Conservation (phyloP, 2,797 vertebrate species). For the Hylomyscus alleni region DNA sequence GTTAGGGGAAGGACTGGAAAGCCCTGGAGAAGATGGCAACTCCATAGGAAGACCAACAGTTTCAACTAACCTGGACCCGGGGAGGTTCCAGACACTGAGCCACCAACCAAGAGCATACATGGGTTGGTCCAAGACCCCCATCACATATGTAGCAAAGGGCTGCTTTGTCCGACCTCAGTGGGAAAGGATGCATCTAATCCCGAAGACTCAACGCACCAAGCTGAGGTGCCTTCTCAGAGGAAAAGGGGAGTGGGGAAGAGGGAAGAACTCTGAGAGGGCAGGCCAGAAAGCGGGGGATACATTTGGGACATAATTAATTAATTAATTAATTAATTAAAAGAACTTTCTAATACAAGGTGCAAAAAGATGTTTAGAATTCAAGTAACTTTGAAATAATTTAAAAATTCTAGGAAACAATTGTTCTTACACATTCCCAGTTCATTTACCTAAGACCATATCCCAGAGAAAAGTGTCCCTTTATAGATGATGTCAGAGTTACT, state of each 20-base stretch:
- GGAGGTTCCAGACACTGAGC: background rate
- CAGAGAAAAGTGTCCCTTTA: background rate
- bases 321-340: background rate
- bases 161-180: background rate
- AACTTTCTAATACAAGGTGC: background rate
- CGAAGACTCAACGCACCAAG: background rate
- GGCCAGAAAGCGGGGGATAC: background rate
- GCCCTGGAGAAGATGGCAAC: background rate
- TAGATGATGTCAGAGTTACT: background rate
- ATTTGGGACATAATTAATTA: background rate
- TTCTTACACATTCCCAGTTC: background rate
- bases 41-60: background rate
- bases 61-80: background rate
- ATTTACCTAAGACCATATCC: background rate
- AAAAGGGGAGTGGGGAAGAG: background rate
- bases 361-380: background rate
- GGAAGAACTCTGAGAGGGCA: background rate
- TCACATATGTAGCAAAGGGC: background rate
- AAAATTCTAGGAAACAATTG: slow-evolving; percentile 1
- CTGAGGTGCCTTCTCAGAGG: background rate
- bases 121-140: background rate
- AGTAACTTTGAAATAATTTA: slow-evolving; percentile 29
- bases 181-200: background rate
- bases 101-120: background rate
- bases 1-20: background rate